Base-by-base conservation (phyloP, 2,797 vertebrate genomes). In the Emydoidea blandingii region DNA sequence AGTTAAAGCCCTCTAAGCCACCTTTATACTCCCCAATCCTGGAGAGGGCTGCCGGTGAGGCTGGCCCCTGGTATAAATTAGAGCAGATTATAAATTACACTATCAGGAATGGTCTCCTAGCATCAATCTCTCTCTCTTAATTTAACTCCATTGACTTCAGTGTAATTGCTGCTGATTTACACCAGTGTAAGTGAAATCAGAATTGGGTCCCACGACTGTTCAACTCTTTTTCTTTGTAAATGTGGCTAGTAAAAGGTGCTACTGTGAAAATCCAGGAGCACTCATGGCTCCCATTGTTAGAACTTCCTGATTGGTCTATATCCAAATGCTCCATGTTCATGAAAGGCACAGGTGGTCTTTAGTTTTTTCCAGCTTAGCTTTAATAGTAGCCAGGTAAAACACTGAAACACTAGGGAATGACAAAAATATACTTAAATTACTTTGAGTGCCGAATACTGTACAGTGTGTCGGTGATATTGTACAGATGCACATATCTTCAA, bases 191-290 rank as follows among this genome's bases (percentile, higher is more conserved):
- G 50, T 78, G 5, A 80, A 81, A 62, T 82, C 31, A 49, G 80
- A 90, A 74, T 80, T 23, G 15, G 2, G 19, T n/a, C 44, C 2
- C 74, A 78, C 1, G 44, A 15, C 44, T 76, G 15, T 76, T 76
- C 25, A 47, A 47, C 41, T 44, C 12, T 92, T 82, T 82, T 90
- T 41, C n/a, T 85, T 86, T 86, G 21, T 25, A 87, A 81, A 59
- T 59, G 15, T 31, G 56, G 79, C 79, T 54, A 37, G 34, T 81
- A 15, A 81, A 90, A n/a, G 18, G 16, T 57, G 11, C 56, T 90
- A 15, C 52, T 89, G 57, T 25, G 21, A 88, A 88, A 88, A 37
- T 23, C 14, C 65, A 68, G 65, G 65, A 21, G 65, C 65, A 37
- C 65, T 68, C n/a, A 37, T 37, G 19, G n/a, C n/a, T 18, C n/a